Evolutionary conservation across 2,888 invertebrate genomes (phyloP).

Genomic region (Aplocera efformata): DNA sequence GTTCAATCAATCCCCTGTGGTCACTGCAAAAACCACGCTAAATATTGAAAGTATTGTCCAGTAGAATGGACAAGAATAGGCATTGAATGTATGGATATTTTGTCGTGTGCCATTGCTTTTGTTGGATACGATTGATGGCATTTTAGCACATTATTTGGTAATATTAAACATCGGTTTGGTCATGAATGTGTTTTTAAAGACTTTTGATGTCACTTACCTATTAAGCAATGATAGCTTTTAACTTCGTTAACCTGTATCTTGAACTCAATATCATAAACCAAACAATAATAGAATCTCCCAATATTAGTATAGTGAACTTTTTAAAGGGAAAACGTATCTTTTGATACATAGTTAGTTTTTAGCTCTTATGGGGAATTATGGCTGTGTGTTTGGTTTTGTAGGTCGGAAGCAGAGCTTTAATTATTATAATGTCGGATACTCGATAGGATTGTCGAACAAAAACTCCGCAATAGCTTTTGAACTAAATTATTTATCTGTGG

Average conservation of each 20-base stretch:
- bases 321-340: too few species aligned
- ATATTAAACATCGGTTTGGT: conserved; percentile 35
- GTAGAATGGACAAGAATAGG: conserved; percentile 40
- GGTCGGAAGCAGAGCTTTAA: too few species aligned
- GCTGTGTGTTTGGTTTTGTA: too few species aligned
- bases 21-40: conserved; percentile 43
- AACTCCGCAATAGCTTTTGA: too few species aligned
- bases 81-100: conserved; percentile 23
- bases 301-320: too few species aligned
- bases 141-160: conserved; percentile 42
- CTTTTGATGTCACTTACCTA: conserved; percentile 15
- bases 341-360: too few species aligned
- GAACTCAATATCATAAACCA: neutral
- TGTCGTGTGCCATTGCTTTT: conserved; percentile 46
- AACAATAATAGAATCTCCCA: too few species aligned
- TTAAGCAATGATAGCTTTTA: conserved; percentile 2
- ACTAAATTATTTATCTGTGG: too few species aligned
- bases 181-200: conserved; percentile 50
- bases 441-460: too few species aligned
- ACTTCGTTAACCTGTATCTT: neutral
- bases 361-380: too few species aligned
- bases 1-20: conserved; percentile 61
- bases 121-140: conserved; percentile 38
- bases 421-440: too few species aligned
- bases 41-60: conserved; percentile 48